A percentile compares a stretch with the other conserved stretches of the same genome.
Conservation (phyloP, 2,113 vertebrate genomes). For the Sprattus sprattus region DNA sequence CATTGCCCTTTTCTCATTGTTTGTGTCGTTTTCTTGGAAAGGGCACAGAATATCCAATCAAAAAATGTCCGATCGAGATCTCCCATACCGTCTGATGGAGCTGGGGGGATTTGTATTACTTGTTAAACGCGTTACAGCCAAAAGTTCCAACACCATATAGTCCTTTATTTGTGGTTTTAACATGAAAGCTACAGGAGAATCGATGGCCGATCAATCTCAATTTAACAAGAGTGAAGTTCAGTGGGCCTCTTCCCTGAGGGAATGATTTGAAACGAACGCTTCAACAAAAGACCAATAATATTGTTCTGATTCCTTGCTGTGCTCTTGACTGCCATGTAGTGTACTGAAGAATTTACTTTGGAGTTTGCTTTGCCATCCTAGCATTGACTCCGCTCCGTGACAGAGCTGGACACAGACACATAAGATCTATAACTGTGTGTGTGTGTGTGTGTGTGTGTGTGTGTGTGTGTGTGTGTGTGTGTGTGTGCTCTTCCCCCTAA, state of each 20-base stretch:
- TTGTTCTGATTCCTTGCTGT: conserved; percentile 43
- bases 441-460: neutral
- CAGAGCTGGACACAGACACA: no score
- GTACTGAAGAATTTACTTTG: neutral
- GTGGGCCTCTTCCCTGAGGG: conserved; percentile 48
- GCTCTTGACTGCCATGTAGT: conserved; percentile 19
- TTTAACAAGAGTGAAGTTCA: conserved; percentile 58
- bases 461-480: neutral
- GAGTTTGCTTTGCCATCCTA: neutral
- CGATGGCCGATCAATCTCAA: conserved; percentile 75
- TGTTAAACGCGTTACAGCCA: conserved; percentile 52
- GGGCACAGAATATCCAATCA: conserved; percentile 61
- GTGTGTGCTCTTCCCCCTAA: neutral
- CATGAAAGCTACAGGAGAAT: conserved; percentile 60
- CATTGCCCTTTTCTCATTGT: conserved; percentile 10
- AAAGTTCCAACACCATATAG: conserved; percentile 48
- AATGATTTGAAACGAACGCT: conserved; percentile 54
- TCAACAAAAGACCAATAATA: conserved; percentile 45
- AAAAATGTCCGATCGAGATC: conserved; percentile 58
- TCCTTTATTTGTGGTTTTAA: conserved; percentile 57
- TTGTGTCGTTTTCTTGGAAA: conserved; percentile 61
- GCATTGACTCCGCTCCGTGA: neutral
- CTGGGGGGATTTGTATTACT: conserved; percentile 50
- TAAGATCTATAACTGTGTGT: no score
- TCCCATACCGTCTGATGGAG: conserved; percentile 49